phyloP scores from a whole-genome alignment of 2,113 vertebrate species.

The Ceyx cyanopectus region DNA sequence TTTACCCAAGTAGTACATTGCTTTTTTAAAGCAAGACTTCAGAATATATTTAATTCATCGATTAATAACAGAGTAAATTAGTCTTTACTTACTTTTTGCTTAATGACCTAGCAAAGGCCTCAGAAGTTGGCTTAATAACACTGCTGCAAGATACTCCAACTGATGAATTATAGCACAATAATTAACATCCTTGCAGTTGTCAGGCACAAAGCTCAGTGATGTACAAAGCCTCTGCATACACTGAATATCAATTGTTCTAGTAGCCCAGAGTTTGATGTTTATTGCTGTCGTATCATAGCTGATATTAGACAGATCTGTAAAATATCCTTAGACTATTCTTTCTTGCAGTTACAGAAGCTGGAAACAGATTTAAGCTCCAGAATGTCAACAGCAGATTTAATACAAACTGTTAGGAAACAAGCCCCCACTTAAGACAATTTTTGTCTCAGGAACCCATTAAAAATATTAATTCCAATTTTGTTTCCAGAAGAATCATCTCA shows the following conservation, averaged over 20 bases:
- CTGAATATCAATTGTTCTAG: conserved; percentile 8
- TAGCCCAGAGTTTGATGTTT: not conserved
- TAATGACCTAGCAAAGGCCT: conserved; percentile 49
- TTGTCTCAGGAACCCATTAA: not conserved
- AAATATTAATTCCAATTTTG: not conserved
- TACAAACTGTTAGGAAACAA: not conserved
- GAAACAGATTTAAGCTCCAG: not conserved
- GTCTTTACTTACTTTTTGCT: conserved; percentile 27
- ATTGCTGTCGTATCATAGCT: not conserved
- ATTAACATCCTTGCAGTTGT: conserved; percentile 57
- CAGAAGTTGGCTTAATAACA: conserved; percentile 6
- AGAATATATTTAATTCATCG: not conserved
- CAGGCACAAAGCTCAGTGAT: conserved; percentile 44
- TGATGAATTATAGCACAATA: conserved; percentile 54
- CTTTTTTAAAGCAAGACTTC: not conserved
- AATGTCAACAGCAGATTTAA: not conserved
- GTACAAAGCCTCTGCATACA: conserved; percentile 16
- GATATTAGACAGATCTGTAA: not conserved
- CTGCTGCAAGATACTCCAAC: conserved; percentile 35
- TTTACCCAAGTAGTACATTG: not conserved
- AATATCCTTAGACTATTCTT: not conserved
- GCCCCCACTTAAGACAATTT: not conserved
- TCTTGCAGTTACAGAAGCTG: not conserved
- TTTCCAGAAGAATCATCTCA: not conserved
- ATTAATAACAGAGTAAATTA: not conserved